Conservation (phyloP, 2,113 vertebrate genomes). For the Ceyx margarethae region DNA sequence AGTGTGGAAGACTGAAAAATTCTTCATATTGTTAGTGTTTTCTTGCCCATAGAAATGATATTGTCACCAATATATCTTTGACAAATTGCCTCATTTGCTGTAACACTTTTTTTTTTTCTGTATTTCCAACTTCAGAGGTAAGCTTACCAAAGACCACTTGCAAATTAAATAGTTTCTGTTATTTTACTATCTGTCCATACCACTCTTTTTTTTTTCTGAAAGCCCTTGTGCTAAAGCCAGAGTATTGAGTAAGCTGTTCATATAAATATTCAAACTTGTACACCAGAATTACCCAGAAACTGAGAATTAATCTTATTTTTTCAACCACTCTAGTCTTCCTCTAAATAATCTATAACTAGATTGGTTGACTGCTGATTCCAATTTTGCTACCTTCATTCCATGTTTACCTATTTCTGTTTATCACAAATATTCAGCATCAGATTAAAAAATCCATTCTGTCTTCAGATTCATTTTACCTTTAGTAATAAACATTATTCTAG, state of each 20-base stretch:
- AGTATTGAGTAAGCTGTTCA: not conserved
- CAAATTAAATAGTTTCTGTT: not conserved
- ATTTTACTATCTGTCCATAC: not conserved
- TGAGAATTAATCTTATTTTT: not conserved
- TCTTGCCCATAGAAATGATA: not conserved
- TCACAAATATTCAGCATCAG: not conserved
- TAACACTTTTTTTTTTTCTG: not conserved
- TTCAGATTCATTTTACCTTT: not conserved
- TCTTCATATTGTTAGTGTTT: not conserved
- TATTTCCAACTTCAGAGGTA: not conserved
- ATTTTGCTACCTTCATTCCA: not conserved
- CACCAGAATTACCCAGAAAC: not conserved
- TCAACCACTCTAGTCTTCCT: not conserved
- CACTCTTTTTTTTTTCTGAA: not conserved
- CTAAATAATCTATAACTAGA: not conserved
- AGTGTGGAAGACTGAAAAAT: not conserved
- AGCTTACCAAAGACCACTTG: not conserved
- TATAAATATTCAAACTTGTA: not conserved
- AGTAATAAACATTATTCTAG: not conserved
- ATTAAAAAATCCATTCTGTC: not conserved
- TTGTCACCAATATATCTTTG: not conserved
- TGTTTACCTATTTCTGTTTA: not conserved
- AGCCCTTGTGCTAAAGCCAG: not conserved
- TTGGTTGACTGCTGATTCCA: not conserved
- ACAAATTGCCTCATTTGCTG: not conserved